Evolutionary conservation across 2,888 invertebrate species (phyloP).

Genomic region (Polymixis lichenea): DNA sequence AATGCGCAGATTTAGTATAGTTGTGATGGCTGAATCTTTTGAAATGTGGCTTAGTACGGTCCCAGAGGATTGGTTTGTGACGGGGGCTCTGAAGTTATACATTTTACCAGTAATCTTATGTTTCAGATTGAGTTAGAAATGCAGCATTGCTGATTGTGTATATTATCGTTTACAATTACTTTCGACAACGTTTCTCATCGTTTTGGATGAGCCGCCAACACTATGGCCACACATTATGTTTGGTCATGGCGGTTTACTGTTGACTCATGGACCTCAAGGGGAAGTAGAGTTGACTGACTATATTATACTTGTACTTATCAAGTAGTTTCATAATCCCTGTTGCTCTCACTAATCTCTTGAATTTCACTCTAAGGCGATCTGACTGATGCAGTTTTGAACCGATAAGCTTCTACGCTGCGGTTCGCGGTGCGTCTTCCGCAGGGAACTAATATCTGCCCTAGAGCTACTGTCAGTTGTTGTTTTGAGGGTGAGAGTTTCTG

Average conservation of each 20-base stretch:
- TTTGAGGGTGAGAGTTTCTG: too few relatives aligned
- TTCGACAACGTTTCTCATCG: neutral
- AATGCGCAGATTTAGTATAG: constrained; percentile 40
- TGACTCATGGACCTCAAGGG: neutral
- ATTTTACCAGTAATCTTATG: constrained; percentile 24
- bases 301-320: too few relatives aligned
- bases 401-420: too few relatives aligned
- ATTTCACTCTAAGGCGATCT: too few relatives aligned
- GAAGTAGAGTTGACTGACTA: neutral
- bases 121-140: neutral
- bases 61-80: constrained; percentile 33
- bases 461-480: too few relatives aligned
- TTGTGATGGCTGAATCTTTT: constrained; percentile 53
- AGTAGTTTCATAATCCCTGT: too few relatives aligned
- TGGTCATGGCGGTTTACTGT: neutral
- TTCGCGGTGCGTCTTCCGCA: too few relatives aligned
- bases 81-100: constrained; percentile 29
- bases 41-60: constrained; percentile 51
- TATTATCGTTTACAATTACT: neutral
- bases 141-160: neutral
- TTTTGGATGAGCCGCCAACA: neutral
- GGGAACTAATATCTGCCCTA: too few relatives aligned
- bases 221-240: neutral
- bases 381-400: too few relatives aligned
- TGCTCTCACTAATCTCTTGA: too few relatives aligned